Evolutionary conservation across 2,797 vertebrate species (phyloP), one percentile per base, ranked within the genome.

Genomic region (Gila robusta): DNA sequence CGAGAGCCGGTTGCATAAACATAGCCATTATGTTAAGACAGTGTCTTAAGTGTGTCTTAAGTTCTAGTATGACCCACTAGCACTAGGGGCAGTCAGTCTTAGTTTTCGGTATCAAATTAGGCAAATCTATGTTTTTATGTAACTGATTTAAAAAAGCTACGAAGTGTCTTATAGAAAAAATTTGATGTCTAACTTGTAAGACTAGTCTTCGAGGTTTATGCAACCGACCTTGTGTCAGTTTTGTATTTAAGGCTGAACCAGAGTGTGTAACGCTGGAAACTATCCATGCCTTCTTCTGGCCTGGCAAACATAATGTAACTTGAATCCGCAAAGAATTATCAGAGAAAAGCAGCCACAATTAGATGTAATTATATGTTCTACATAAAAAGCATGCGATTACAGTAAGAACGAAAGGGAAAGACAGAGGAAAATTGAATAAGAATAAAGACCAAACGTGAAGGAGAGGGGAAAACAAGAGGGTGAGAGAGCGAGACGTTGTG

Each of bases 291-390:
- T 81, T 85, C 88, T 91, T 84, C 83, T 17, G 28, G 88, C 91
- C 90, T 88, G 89, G 71, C 85, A 91, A 87, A 87, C 90, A 82
- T 84, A 90, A 87, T 83, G 92, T 92, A 95, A 95, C 91, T 83
- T 44, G 90, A 95, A 81, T 91, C 93, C 89, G 62, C 28, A 23
- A 90, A 35, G 88, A 88, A 86, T 86, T 89, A 87, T 74, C 85
- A 74, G 90, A 91, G 84, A 93, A 92, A 88, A 87, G 90, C 89
- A 92, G 67, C 88, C 86, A 84, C 37, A 86, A 82, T 85, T 87
- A 86, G 85, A 54, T 54, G 80, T 79, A 81, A 74, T 19, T 54
- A 69, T 73, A 77, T 28, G 64, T 72, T 86, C 62, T 69, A 35
- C 37, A 47, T 72, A 62, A 71, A 87, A 86, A 77, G 82, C 74